These are phyloP conservation scores for Toxotes lorentzi DNA, from an alignment of 2,797 vertebrate genomes.

Conservation along the genomic window DNA sequence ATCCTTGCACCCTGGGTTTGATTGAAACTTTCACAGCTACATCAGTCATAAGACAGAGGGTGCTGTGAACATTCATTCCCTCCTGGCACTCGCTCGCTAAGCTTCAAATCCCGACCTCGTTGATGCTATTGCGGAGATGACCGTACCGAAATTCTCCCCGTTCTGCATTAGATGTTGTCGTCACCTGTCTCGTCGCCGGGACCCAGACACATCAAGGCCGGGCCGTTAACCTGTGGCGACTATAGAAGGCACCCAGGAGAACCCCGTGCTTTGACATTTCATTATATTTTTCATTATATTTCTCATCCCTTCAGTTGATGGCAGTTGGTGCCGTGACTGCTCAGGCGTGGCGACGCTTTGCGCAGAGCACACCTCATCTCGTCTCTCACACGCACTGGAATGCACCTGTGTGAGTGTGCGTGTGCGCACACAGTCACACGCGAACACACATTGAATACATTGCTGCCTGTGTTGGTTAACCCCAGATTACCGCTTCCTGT, in stretches of 20 bases:
- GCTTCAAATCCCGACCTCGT: slow-evolving; percentile 72
- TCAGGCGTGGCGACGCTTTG: slow-evolving; percentile 79
- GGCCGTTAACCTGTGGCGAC: slow-evolving; percentile 69
- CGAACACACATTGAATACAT: slow-evolving; percentile 54
- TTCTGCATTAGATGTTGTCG: slow-evolving; percentile 76
- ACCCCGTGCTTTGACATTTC: slow-evolving; percentile 84
- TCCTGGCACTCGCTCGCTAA: slow-evolving; percentile 62
- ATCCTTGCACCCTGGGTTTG: slow-evolving; percentile 59
- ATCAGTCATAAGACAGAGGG: slow-evolving; percentile 71
- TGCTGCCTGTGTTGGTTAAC: slow-evolving; percentile 64
- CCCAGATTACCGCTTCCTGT: slow-evolving; percentile 78
- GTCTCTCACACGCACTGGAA: slow-evolving; percentile 51
- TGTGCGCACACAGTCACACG: slow-evolving; percentile 34
- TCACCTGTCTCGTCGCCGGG: slow-evolving; percentile 62
- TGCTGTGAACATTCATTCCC: slow-evolving; percentile 57
- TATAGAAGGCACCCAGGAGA: slow-evolving; percentile 64
- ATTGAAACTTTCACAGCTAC: slow-evolving; percentile 71
- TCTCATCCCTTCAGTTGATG: slow-evolving; percentile 84
- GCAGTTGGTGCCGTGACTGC: slow-evolving; percentile 77
- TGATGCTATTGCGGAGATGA: slow-evolving; percentile 67
- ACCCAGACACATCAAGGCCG: slow-evolving; percentile 57
- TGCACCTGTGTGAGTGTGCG: slow-evolving; percentile 55
- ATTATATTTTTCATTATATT: slow-evolving; percentile 88
- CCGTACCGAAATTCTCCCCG: slow-evolving; percentile 62
- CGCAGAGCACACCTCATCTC: slow-evolving; percentile 75